These are phyloP conservation scores for Athene noctua DNA, from an alignment of 2,113 vertebrate genomes.

Conservation along the genomic window DNA sequence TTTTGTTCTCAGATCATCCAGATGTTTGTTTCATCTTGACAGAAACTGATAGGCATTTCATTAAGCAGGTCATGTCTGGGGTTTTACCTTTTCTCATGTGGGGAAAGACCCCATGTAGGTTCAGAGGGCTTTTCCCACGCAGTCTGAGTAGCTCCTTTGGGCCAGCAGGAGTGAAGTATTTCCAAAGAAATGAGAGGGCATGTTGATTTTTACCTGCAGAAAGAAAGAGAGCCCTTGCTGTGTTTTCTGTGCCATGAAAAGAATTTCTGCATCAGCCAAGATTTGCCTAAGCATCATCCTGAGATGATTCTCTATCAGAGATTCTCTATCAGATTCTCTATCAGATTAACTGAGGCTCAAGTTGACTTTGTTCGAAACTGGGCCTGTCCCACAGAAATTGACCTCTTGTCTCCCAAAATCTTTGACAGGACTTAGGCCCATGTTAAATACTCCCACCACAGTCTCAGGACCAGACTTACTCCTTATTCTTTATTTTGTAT, in stretches of 20 bases:
- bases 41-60: not conserved
- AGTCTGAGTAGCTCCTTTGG: not conserved
- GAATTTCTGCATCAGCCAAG: not conserved
- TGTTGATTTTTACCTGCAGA: rapidly evolving
- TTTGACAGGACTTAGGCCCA: not conserved
- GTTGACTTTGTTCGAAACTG: not conserved
- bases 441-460: not conserved
- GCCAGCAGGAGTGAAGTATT: not conserved
- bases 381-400: not conserved
- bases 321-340: no score
- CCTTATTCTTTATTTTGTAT: not conserved
- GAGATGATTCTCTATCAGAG: not conserved
- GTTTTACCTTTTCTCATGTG: not conserved
- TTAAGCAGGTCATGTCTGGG: not conserved
- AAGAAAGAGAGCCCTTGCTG: not conserved
- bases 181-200: not conserved
- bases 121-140: not conserved
- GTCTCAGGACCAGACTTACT: not conserved
- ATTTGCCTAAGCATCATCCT: not conserved
- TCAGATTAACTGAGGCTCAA: not conserved
- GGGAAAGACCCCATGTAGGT: not conserved
- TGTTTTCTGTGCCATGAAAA: not conserved
- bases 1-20: not conserved
- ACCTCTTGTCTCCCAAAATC: not conserved
- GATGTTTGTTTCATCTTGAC: not conserved